Evolutionary conservation across 2,888 invertebrate species (phyloP), one percentile per base, ranked within the genome.

Genomic region (Neoascia interrupta): DNA sequence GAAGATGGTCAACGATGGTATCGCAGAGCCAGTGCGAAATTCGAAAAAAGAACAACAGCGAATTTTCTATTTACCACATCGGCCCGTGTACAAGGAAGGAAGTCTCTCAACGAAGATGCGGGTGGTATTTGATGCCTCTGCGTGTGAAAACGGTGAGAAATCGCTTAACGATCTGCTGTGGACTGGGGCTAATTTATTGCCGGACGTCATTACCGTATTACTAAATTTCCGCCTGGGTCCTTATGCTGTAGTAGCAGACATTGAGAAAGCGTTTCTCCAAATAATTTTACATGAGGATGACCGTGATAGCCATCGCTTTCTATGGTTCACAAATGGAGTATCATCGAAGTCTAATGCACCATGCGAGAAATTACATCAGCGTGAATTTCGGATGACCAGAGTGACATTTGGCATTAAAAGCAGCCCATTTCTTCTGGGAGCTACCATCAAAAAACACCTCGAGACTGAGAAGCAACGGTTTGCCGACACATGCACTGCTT

Each of bases 101-200:
- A 58, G 43, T 16, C 1, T 13, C 8, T 19, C 58, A 19, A 45
- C 36, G 8, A 36, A 66, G 26, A 1, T 66, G 13, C 23, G 54
- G 1, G 13, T 63, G 18, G 61, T 63, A 1, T 61, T 61, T 15
- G 13, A 63, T 16, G 63, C 63, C 4, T 63, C 63, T 16, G 8
- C 31, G 0, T 11, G 21, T 18, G 8, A 23, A 21, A 53, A 54
- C 3, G 26, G n/a, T 1, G 10, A 0, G 8, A n/a, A 6, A 8
- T 64, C 64, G 1, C n/a, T 64, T 8, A 53, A 64, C 18, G 36
- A 64, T 19, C 43, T 16, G 18, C 23, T 64, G 11, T 53, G 15
- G 16, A 43, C 43, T n/a, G 43, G 51, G 3, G 26, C 53, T 11
- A 53, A 64, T 16, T 34, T 64, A 13, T 10, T 64, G 8, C 41